Percentiles rank a stretch among this genome's conserved stretches.
Evolutionary conservation across 2,113 vertebrate species (phyloP).

Genomic region (Suncus etruscus): DNA sequence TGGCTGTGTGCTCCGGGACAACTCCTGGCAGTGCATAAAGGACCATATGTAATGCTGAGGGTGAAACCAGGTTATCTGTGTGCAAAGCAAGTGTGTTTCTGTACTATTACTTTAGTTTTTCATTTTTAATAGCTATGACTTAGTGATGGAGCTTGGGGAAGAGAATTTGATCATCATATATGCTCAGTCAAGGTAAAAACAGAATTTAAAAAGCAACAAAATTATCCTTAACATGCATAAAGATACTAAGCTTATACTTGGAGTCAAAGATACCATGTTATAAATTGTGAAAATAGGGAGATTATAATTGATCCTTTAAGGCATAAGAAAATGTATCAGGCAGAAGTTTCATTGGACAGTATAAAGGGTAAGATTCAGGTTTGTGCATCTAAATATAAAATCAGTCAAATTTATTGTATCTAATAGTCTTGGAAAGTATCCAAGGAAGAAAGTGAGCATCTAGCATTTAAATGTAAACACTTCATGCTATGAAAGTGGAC

Average conservation of each 20-base stretch:
- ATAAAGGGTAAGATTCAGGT: neutral
- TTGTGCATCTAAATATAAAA: constrained; percentile 13
- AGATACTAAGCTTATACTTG: constrained; percentile 6
- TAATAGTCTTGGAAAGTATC: constrained; percentile 11
- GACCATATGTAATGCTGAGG: too few species aligned
- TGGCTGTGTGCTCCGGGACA: too few species aligned
- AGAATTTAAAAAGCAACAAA: constrained; percentile 4
- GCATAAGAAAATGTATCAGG: neutral
- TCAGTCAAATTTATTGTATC: neutral
- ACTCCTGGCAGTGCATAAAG: too few species aligned
- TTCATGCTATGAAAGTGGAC: neutral
- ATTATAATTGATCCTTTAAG: neutral
- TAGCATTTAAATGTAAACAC: neutral
- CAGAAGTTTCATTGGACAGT: neutral
- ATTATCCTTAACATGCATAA: neutral
- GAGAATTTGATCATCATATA: neutral
- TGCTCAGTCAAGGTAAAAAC: neutral
- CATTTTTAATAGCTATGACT: neutral
- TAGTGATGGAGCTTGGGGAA: neutral
- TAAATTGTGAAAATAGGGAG: neutral
- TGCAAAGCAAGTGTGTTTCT: too few species aligned
- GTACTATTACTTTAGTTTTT: too few species aligned
- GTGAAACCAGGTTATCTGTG: too few species aligned
- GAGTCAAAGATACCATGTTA: neutral
- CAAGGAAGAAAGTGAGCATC: neutral